A percentile compares a stretch with the other conserved stretches of the same genome.
Evolutionary conservation across 2,113 vertebrate genomes (phyloP).

Genomic region (Thunnus maccoyii): DNA sequence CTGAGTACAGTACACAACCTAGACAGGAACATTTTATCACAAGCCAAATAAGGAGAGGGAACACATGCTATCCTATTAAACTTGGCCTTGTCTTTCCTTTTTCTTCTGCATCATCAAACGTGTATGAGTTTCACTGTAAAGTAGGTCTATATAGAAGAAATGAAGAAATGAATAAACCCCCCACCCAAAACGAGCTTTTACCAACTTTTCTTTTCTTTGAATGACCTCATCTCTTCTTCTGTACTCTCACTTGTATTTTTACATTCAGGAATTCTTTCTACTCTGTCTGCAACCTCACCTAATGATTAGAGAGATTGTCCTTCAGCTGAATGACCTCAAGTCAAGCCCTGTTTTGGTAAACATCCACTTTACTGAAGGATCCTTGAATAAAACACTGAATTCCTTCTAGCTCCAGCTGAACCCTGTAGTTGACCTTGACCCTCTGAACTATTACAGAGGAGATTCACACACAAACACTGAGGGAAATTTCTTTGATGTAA

Average conservation of each 20-base stretch:
- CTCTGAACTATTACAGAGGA: neutral
- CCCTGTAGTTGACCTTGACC: neutral
- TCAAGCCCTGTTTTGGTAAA: neutral
- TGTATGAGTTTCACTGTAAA: neutral
- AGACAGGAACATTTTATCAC: constrained; percentile 61
- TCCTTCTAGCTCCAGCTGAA: neutral
- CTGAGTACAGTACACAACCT: constrained; percentile 62
- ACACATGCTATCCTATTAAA: constrained; percentile 37
- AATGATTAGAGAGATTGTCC: neutral
- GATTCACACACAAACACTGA: neutral
- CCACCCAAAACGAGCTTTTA: too few species aligned
- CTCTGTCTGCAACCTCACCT: neutral
- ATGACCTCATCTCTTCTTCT: neutral
- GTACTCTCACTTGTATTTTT: neutral
- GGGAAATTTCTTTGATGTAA: neutral
- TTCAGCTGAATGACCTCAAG: neutral
- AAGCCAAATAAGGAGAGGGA: constrained; percentile 43
- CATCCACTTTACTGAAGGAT: neutral
- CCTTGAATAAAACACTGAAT: neutral
- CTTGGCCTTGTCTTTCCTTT: constrained; percentile 7
- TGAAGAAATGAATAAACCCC: too few species aligned
- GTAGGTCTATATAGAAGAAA: neutral
- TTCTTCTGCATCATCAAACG: neutral
- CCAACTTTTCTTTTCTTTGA: neutral
- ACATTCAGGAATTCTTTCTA: neutral